Conservation (phyloP, 2,797 vertebrate genomes). For the Prunella strophiata region DNA sequence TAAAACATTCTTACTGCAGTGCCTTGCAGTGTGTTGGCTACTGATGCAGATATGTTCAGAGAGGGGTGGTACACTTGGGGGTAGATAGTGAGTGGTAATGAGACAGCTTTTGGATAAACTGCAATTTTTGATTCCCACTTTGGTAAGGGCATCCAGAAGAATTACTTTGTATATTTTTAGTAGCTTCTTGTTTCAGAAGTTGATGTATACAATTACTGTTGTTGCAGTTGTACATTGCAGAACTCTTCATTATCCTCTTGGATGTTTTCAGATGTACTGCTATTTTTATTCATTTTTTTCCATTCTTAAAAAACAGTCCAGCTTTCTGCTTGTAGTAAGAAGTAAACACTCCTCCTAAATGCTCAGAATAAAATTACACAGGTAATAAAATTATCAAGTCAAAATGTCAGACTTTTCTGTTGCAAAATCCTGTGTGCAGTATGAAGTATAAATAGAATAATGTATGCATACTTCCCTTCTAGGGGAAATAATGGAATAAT, state of each 20-base stretch:
- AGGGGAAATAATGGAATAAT: background rate
- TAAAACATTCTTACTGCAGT: background rate
- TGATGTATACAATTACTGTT: background rate
- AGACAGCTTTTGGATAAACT: background rate
- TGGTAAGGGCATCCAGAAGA: background rate
- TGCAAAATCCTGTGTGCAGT: background rate
- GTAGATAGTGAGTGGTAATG: background rate
- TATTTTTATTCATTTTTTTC: background rate
- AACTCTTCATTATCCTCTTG: background rate
- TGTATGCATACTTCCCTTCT: background rate
- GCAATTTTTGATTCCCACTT: background rate
- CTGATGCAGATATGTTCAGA: background rate
- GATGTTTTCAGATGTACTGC: background rate
- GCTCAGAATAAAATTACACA: background rate
- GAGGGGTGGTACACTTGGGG: background rate
- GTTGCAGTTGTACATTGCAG: background rate
- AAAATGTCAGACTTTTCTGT: background rate
- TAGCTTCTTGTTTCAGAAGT: background rate
- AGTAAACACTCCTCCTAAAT: background rate
- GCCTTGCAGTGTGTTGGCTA: background rate
- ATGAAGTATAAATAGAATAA: background rate
- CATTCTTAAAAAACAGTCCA: background rate
- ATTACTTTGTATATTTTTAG: background rate
- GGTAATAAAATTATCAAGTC: background rate
- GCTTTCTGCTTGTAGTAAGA: background rate